Evolutionary conservation across 2,888 invertebrate genomes (phyloP).

Genomic region (Hypercompe scribonia): DNA sequence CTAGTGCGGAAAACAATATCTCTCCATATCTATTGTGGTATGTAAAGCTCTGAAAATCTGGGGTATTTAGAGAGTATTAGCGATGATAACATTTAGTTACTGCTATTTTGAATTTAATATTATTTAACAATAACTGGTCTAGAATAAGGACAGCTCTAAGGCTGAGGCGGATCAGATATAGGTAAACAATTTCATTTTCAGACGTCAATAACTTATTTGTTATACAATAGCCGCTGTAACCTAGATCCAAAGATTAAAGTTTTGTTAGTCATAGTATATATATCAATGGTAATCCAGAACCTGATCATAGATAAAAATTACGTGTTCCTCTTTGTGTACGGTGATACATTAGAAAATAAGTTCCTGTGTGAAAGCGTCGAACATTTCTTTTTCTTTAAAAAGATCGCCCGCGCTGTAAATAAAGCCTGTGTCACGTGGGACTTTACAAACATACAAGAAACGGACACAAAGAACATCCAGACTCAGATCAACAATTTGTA

Average conservation of each 20-base stretch:
- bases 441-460: too few species aligned
- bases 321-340: too few species aligned
- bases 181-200: background rate
- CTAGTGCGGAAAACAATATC: conserved; percentile 32
- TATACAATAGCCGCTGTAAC: background rate
- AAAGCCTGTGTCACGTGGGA: too few species aligned
- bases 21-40: conserved; percentile 21
- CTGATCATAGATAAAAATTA: too few species aligned
- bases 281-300: background rate
- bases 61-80: conserved; percentile 22
- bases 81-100: background rate
- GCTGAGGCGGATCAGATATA: too few species aligned
- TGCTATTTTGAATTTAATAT: background rate
- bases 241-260: background rate
- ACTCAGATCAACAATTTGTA: too few species aligned
- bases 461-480: too few species aligned
- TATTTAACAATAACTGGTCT: background rate
- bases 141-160: too few species aligned
- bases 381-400: too few species aligned
- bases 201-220: background rate
- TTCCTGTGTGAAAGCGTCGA: too few species aligned
- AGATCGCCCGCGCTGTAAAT: too few species aligned
- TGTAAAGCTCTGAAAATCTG: conserved; percentile 9
- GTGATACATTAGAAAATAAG: too few species aligned
- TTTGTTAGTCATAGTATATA: background rate